These are phyloP conservation scores for Axea sp. DNA, from an alignment of 2,888 invertebrate species.

Conservation along the genomic window DNA sequence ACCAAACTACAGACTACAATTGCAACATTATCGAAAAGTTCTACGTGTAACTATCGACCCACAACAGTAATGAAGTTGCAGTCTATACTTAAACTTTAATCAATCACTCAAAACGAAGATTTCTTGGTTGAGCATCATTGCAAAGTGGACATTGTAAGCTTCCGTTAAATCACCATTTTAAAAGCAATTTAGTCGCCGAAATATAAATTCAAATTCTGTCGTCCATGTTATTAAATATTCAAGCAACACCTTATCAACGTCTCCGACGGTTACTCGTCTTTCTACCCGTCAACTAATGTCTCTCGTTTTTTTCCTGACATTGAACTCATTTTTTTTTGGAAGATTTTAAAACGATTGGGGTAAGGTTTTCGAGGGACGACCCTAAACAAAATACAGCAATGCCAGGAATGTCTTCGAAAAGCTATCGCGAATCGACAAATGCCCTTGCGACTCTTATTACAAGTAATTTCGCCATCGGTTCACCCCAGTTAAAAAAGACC, in stretches of 20 bases:
- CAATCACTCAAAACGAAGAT: slow-evolving; percentile 39
- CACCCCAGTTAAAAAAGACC: slow-evolving; percentile 62
- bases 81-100: slow-evolving; percentile 49
- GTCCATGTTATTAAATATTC: slow-evolving; percentile 27
- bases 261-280: background rate
- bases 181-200: slow-evolving; percentile 31
- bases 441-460: slow-evolving; percentile 67
- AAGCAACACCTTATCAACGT: slow-evolving; percentile 23
- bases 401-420: slow-evolving; percentile 62
- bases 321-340: slow-evolving; percentile 55
- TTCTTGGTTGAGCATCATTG: background rate
- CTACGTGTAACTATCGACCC: slow-evolving; percentile 16
- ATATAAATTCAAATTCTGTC: slow-evolving; percentile 20
- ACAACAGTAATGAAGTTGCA: slow-evolving; percentile 42
- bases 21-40: slow-evolving; percentile 30
- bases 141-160: slow-evolving; percentile 25
- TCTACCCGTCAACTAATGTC: slow-evolving; percentile 3
- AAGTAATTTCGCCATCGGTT: slow-evolving; percentile 67
- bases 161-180: slow-evolving; percentile 34
- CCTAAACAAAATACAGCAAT: slow-evolving; percentile 60
- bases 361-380: slow-evolving; percentile 59
- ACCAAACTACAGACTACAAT: slow-evolving; percentile 14
- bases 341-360: slow-evolving; percentile 63
- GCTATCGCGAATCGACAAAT: slow-evolving; percentile 65
- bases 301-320: slow-evolving; percentile 38